A percentile compares a stretch with the other conserved stretches of the same genome.
Evolutionary conservation across 2,113 vertebrate genomes (phyloP).

Genomic region (Ceyx cyanopectus): DNA sequence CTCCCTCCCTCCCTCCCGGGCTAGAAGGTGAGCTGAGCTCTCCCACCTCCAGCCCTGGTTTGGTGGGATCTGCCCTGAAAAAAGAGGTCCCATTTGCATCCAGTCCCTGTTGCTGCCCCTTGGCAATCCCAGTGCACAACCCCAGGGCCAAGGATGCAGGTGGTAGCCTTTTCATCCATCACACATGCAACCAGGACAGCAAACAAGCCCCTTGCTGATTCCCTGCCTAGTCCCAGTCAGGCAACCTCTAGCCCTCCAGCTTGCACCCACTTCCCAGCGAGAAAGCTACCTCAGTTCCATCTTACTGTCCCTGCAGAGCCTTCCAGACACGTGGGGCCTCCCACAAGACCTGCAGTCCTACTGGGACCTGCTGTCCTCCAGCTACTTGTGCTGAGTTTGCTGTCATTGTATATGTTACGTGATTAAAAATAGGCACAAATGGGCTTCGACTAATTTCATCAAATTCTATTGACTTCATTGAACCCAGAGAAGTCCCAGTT

Average conservation of each 20-base stretch:
- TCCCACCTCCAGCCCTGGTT: neutral
- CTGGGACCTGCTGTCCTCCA: neutral
- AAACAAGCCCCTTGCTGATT: neutral
- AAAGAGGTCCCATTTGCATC: neutral
- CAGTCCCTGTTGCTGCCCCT: neutral
- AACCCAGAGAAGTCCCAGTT: neutral
- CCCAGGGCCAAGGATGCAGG: neutral
- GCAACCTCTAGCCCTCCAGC: neutral
- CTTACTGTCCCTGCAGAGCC: neutral
- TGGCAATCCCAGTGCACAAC: rapidly evolving
- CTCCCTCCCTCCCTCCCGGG: neutral
- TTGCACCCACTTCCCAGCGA: neutral
- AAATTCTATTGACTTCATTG: neutral
- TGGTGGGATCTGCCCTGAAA: neutral
- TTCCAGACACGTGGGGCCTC: rapidly evolving
- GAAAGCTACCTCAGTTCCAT: neutral
- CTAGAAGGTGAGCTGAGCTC: neutral
- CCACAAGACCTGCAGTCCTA: neutral
- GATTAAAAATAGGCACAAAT: neutral
- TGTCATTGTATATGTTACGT: neutral
- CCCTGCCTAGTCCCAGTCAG: neutral
- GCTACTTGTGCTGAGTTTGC: rapidly evolving
- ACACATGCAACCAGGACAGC: neutral
- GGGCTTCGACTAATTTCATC: neutral
- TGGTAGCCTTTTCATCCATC: neutral